These are phyloP conservation scores for Pavo muticus DNA, from an alignment of 2,113 vertebrate genomes.

Conservation along the genomic window DNA sequence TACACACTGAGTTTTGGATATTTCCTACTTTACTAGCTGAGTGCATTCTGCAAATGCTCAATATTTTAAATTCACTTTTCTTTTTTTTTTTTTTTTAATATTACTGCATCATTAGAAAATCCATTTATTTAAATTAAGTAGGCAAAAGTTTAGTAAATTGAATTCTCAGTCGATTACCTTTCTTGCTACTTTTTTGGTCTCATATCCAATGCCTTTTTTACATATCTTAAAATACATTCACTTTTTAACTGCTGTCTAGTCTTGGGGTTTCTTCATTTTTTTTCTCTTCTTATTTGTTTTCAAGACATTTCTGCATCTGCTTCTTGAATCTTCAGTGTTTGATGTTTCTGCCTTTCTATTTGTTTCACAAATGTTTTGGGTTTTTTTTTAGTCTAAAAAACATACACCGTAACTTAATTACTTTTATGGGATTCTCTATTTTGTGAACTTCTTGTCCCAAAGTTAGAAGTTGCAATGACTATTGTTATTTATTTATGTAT, in stretches of 20 bases:
- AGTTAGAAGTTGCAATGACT: neutral
- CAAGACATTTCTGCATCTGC: fast-evolving
- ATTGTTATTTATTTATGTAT: neutral
- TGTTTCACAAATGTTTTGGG: neutral
- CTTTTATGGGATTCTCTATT: neutral
- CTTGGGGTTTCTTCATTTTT: neutral
- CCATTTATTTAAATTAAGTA: neutral
- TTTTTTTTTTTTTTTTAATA: neutral
- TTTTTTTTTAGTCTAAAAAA: neutral
- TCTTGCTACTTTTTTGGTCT: neutral
- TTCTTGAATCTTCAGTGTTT: neutral
- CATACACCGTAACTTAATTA: neutral
- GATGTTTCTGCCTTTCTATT: neutral
- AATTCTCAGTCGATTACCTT: neutral
- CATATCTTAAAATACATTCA: neutral
- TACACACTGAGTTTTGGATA: neutral
- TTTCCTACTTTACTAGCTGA: neutral
- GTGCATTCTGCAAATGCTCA: neutral
- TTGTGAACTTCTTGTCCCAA: neutral
- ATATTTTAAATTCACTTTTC: neutral
- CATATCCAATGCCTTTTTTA: neutral
- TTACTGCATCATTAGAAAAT: neutral
- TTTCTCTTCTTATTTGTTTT: neutral
- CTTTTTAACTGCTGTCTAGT: neutral
- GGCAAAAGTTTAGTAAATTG: neutral